These are phyloP conservation scores for Hypomesus transpacificus DNA, from an alignment of 2,113 vertebrate genomes.

Conservation along the genomic window DNA sequence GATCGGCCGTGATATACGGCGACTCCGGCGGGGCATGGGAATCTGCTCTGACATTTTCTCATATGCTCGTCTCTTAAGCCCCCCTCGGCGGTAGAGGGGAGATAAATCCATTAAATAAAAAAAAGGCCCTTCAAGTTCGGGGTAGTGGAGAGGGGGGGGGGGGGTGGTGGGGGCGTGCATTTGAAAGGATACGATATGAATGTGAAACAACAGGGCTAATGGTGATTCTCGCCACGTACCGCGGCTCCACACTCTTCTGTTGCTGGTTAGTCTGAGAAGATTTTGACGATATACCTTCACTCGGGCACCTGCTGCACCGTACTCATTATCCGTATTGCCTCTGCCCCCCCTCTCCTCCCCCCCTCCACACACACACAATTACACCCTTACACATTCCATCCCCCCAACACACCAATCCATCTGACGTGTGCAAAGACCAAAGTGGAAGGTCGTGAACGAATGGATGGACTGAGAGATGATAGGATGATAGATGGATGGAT, in stretches of 20 bases:
- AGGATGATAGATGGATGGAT: constrained; percentile 17
- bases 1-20: background rate
- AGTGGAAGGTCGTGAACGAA: constrained; percentile 5
- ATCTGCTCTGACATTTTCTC: constrained; percentile 22
- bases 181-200: constrained; percentile 3
- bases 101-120: constrained; percentile 12
- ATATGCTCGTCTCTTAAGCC: constrained; percentile 7
- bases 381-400: background rate
- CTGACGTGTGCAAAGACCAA: constrained; percentile 5
- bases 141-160: background rate
- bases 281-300: constrained; percentile 5
- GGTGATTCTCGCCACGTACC: background rate
- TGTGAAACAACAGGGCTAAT: background rate
- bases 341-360: background rate
- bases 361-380: constrained; percentile 6
- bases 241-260: constrained; percentile 15
- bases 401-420: background rate
- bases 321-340: background rate
- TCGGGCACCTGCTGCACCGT: constrained; percentile 8
- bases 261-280: constrained; percentile 10
- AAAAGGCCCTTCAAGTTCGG: background rate
- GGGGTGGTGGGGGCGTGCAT: too few species aligned
- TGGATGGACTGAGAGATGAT: constrained; percentile 10
- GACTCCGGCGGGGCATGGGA: constrained; percentile 9
- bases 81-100: background rate